These are phyloP conservation scores for Heteractis magnifica DNA, from an alignment of 92 coral and sea anemone genomes.

Conservation along the genomic window DNA sequence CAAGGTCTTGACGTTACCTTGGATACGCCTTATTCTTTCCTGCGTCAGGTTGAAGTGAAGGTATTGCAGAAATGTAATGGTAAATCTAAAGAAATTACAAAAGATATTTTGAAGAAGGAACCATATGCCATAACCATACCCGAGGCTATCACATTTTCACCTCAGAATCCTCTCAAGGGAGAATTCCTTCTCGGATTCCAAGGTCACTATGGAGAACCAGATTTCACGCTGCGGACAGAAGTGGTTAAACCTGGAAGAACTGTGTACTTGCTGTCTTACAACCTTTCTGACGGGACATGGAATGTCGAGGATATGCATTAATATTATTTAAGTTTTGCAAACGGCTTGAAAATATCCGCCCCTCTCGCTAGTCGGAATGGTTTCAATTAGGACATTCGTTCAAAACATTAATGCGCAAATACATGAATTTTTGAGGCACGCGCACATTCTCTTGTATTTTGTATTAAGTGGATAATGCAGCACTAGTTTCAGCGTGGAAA, in stretches of 20 bases:
- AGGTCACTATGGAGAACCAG: constrained; percentile 71
- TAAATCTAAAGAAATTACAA: constrained; percentile 35
- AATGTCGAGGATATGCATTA: background rate
- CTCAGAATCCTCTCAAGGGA: constrained; percentile 32
- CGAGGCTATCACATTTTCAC: constrained; percentile 18
- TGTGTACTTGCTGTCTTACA: constrained; percentile 49
- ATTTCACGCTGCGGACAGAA: constrained; percentile 40
- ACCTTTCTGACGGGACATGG: constrained; percentile 50
- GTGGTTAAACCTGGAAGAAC: constrained; percentile 47
- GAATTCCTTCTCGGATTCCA: constrained; percentile 54
- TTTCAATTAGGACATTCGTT: no score
- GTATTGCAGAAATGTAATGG: constrained; percentile 41
- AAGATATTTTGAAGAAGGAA: constrained; percentile 54
- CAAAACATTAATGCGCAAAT: no score
- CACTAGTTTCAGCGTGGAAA: no score
- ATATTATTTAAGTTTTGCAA: no score
- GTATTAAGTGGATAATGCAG: no score
- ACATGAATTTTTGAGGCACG: no score
- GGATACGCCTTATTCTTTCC: constrained; percentile 66
- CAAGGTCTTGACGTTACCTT: constrained; percentile 65
- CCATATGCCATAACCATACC: constrained; percentile 58
- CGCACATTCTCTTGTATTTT: no score
- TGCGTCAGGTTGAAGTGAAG: constrained; percentile 53
- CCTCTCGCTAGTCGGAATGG: background rate
- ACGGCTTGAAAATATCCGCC: background rate